phyloP scores from a whole-genome alignment of 2,113 vertebrate genomes.

The Pygathrix nemaeus region DNA sequence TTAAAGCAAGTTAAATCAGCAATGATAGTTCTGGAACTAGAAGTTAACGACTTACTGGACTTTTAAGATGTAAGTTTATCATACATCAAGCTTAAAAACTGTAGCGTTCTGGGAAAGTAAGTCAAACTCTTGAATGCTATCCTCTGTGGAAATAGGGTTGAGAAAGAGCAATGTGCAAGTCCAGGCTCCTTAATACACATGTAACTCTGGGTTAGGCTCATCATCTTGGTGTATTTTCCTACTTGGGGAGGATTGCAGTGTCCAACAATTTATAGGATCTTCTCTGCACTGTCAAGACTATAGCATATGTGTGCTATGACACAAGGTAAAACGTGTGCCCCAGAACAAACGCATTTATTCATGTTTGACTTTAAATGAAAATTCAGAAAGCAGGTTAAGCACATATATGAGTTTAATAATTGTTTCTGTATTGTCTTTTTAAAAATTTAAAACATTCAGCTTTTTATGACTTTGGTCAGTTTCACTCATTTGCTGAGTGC shows the following conservation, averaged over 20 bases:
- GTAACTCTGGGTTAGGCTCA: not conserved
- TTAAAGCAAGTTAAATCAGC: not conserved
- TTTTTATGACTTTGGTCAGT: not conserved
- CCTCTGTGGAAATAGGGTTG: not conserved
- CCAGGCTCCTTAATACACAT: not conserved
- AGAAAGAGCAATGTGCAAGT: not conserved
- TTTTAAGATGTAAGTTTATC: not conserved
- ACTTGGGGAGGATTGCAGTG: not conserved
- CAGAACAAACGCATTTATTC: not conserved
- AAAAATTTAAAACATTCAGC: not conserved
- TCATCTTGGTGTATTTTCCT: not conserved
- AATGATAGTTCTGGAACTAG: not conserved
- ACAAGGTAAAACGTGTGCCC: not conserved
- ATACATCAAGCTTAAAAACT: slow-evolving; percentile 9
- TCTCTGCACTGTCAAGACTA: not conserved
- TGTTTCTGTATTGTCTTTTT: not conserved
- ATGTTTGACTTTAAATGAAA: slow-evolving; percentile 6
- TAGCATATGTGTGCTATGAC: not conserved
- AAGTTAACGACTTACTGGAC: not conserved
- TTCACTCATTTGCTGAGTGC: not conserved
- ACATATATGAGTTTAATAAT: not conserved
- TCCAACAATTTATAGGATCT: not conserved
- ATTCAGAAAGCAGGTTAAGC: not conserved
- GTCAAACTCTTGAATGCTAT: not conserved
- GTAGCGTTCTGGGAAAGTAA: not conserved